phyloP scores from a whole-genome alignment of 2,888 invertebrate genomes.

The Drosophila paranaensis region DNA sequence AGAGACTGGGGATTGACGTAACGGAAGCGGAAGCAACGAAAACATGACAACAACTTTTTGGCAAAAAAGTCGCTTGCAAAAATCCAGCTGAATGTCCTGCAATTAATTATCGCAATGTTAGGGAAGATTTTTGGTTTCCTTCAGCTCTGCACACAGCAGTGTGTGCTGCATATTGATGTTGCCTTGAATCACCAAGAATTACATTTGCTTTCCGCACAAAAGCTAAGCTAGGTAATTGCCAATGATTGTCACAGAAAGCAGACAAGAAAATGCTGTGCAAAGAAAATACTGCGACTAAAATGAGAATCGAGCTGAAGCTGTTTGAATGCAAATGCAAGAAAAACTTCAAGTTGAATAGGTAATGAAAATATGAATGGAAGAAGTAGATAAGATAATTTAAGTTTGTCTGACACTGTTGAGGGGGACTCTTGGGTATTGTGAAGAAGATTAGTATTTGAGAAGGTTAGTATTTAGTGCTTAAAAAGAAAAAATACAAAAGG shows the following conservation, averaged over 20 bases:
- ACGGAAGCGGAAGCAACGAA: slow-evolving; percentile 58
- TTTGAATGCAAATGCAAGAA: background rate
- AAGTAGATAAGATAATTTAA: background rate
- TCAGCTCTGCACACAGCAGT: background rate
- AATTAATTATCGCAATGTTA: slow-evolving; percentile 65
- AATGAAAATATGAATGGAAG: background rate
- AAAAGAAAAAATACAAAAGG: background rate
- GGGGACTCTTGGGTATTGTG: no score
- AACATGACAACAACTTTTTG: slow-evolving; percentile 57
- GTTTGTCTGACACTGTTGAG: background rate
- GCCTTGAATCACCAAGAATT: slow-evolving; percentile 5
- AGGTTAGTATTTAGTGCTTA: background rate
- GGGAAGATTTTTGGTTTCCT: slow-evolving; percentile 11
- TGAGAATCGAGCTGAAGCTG: background rate
- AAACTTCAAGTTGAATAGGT: background rate
- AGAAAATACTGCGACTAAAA: background rate
- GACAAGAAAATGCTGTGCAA: background rate
- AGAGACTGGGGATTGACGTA: slow-evolving; percentile 14
- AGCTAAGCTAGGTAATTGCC: slow-evolving; percentile 28
- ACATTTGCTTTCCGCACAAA: slow-evolving; percentile 1
- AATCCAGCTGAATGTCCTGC: slow-evolving; percentile 61
- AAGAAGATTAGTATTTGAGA: background rate
- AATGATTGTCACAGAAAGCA: slow-evolving; percentile 3
- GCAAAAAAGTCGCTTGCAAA: slow-evolving; percentile 60
- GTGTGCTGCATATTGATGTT: slow-evolving; percentile 29